Evolutionary conservation across 2,113 vertebrate genomes (phyloP).

Genomic region (Ophiodon elongatus): DNA sequence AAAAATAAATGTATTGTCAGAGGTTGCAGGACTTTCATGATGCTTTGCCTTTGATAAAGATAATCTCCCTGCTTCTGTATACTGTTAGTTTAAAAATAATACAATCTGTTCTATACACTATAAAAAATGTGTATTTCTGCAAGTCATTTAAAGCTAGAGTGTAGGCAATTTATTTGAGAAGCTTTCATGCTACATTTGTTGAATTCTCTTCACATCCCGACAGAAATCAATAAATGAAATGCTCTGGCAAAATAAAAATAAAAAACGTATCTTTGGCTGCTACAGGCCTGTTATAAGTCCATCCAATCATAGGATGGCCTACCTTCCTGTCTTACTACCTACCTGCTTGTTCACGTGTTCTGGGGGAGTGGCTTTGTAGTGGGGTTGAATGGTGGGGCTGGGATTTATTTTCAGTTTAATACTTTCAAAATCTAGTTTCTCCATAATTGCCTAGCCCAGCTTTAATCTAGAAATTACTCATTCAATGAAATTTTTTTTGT

Average conservation of each 20-base stretch:
- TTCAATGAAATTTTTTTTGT: neutral
- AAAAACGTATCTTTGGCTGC: too few species aligned
- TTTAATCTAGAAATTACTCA: neutral
- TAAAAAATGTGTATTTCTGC: neutral
- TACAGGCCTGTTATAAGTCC: too few species aligned
- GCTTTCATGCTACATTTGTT: neutral
- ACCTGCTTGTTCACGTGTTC: too few species aligned
- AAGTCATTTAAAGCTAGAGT: neutral
- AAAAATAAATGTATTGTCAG: conserved; percentile 9
- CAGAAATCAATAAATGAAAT: neutral
- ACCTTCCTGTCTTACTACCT: too few species aligned
- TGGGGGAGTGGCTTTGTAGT: too few species aligned
- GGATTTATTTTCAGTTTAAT: neutral
- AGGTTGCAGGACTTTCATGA: conserved; percentile 1
- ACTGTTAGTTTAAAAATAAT: neutral
- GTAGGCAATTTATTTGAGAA: neutral
- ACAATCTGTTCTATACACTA: neutral
- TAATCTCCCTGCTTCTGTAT: neutral
- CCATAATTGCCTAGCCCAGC: neutral
- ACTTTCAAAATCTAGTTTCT: neutral
- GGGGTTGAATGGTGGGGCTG: neutral
- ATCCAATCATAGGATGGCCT: too few species aligned
- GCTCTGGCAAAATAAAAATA: too few species aligned
- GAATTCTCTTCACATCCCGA: neutral
- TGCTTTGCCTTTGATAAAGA: neutral